These are phyloP conservation scores for Ammospiza maritima DNA, from an alignment of 2,797 vertebrate species.

Conservation along the genomic window DNA sequence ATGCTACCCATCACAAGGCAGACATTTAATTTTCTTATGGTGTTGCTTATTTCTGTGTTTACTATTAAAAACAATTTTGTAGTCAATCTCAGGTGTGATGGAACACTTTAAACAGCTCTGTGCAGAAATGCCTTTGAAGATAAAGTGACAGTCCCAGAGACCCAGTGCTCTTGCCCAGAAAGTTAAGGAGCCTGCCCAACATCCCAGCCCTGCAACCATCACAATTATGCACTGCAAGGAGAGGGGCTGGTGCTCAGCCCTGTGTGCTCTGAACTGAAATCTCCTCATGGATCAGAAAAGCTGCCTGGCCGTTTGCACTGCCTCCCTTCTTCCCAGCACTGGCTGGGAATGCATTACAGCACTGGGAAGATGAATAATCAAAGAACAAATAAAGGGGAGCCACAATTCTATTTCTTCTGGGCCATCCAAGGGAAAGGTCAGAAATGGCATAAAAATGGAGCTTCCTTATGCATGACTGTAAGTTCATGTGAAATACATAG, in stretches of 20 bases:
- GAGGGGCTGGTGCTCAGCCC: neutral
- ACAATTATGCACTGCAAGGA: accelerated
- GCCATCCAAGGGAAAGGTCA: neutral
- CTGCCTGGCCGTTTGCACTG: neutral
- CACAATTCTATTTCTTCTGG: neutral
- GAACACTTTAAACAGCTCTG: neutral
- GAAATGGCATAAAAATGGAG: neutral
- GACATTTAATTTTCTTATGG: neutral
- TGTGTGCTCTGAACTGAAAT: neutral
- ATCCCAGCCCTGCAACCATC: neutral
- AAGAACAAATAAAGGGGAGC: neutral
- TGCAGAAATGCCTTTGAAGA: neutral
- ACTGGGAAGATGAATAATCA: neutral
- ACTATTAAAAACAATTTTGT: neutral
- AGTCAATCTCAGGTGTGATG: neutral
- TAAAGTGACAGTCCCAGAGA: neutral
- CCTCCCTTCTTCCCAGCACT: neutral
- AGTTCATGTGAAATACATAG: neutral
- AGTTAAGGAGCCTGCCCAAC: neutral
- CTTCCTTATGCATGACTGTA: neutral
- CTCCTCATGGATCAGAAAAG: neutral
- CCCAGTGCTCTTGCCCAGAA: neutral
- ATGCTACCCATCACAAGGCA: neutral
- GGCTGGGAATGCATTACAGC: neutral
- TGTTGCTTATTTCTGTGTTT: neutral